Evolutionary conservation across 37 sponge, comb jelly and placozoan genomes (phyloP).

Genomic region (Cladorhizidae sp.): DNA sequence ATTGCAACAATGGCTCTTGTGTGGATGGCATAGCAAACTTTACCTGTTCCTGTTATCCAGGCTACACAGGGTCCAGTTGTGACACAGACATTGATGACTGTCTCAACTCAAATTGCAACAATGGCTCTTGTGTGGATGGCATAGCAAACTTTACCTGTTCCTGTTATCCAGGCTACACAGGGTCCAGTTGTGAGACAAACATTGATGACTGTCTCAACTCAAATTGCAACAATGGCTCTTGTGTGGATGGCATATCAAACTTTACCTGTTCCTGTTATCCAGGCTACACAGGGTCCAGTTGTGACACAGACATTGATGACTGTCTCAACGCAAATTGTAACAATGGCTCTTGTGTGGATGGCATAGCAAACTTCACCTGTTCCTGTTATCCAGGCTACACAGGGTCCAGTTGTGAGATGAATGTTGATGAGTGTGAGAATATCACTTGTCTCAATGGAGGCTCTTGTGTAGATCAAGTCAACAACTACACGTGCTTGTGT

Average conservation of each 20-base stretch:
- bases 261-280: conserved; percentile 41
- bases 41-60: conserved; percentile 53
- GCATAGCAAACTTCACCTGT: conserved; percentile 15
- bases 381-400: conserved; percentile 45
- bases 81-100: conserved; percentile 36
- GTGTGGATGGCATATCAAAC: conserved; percentile 4
- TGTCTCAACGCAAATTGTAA: too few species aligned
- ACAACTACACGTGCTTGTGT: conserved; percentile 56
- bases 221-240: conserved; percentile 65
- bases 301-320: conserved; percentile 31
- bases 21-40: conserved; percentile 29
- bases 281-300: conserved; percentile 40
- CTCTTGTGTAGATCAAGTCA: conserved; percentile 33
- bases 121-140: conserved; percentile 42
- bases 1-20: conserved; percentile 45
- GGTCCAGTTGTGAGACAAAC: conserved; percentile 31
- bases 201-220: conserved; percentile 44
- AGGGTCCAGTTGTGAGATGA: conserved; percentile 27
- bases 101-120: conserved; percentile 32
- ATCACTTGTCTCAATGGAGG: conserved; percentile 36
- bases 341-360: conserved; percentile 14
- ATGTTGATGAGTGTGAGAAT: conserved; percentile 22
- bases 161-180: conserved; percentile 60
- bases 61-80: conserved; percentile 27
- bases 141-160: conserved; percentile 39